Evolutionary conservation across 2,113 vertebrate genomes (phyloP), one percentile per base, ranked within the genome.

Genomic region (Orcinus orca): DNA sequence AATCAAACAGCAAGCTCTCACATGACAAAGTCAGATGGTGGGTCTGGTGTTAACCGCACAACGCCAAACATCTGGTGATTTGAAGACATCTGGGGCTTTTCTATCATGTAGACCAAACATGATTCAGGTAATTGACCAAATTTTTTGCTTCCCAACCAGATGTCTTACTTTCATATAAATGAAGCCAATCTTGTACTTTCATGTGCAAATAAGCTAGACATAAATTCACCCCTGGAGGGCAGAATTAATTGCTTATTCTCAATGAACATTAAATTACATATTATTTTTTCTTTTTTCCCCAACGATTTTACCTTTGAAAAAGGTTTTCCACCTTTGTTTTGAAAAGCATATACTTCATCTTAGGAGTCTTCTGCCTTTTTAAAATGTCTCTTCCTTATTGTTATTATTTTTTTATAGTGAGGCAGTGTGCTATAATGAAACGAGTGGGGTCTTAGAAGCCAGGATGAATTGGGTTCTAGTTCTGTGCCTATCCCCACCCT

Each of bases 141-240:
- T 65, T 97, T 97, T 98, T 97, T 82, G 94, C 93, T 97, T 97
- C 93, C 87, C 92, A 98, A 96, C 93, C 98, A 98, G 97, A 97
- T 97, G 97, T 97, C 67, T 93, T 80, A 92, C 50, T 92, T 96
- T 76, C 68, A 92, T 20, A 93, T 81, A 95, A 93, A 97, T 88
- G 88, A 97, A 97, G 84, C 65, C 86, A 90, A 88, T 90, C 92
- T 96, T 93, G 38, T 87, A 89, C 95, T 96, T 97, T 97, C 89
- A 96, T 95, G 96, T 97, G 93, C 95, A 97, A 97, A 97, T 95
- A 88, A 95, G 65, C 63, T 53, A 87, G 80, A 93, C 38, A 93
- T 68, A 93, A 93, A 93, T 84, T 96, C 55, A 92, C 65, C 79
- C 91, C 91, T 55, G 87, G 53, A 96, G 74, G 96, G 89, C 87